phyloP scores from a whole-genome alignment of 2,797 vertebrate species.

The Psittacula echo region DNA sequence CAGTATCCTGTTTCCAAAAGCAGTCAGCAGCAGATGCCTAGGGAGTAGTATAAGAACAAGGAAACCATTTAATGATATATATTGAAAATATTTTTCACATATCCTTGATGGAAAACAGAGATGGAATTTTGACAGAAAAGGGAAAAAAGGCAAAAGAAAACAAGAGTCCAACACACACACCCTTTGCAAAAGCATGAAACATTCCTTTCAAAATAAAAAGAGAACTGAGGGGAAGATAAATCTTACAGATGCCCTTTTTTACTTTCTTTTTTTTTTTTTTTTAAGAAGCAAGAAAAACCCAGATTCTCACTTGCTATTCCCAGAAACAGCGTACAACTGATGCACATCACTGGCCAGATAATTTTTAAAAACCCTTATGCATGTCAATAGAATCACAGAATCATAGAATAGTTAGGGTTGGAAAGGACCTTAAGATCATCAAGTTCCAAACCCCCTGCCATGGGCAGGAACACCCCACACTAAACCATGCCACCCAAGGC shows the following conservation, averaged over 20 bases:
- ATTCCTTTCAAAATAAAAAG: conserved; percentile 37
- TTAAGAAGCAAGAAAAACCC: not conserved
- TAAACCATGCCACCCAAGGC: too few species aligned
- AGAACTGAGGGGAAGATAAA: not conserved
- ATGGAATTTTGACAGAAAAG: conserved; percentile 53
- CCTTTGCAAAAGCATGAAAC: conserved; percentile 30
- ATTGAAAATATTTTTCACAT: conserved; percentile 61
- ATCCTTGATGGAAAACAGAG: conserved; percentile 63
- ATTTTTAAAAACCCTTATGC: not conserved
- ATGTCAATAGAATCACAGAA: not conserved
- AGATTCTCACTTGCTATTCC: not conserved
- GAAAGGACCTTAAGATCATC: too few species aligned
- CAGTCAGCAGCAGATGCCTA: conserved; percentile 41
- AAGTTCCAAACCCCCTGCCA: too few species aligned
- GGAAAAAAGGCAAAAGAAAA: conserved; percentile 40
- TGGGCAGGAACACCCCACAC: too few species aligned
- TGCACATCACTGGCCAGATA: not conserved
- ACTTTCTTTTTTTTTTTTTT: not conserved
- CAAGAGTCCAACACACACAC: not conserved
- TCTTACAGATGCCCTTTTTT: not conserved
- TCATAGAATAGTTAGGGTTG: too few species aligned
- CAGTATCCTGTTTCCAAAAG: conserved; percentile 61
- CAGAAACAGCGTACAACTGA: not conserved
- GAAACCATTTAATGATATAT: conserved; percentile 57
- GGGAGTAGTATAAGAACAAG: conserved; percentile 62